Evolutionary conservation across 2,113 vertebrate genomes (phyloP).

Genomic region (Heptranchias perlo): DNA sequence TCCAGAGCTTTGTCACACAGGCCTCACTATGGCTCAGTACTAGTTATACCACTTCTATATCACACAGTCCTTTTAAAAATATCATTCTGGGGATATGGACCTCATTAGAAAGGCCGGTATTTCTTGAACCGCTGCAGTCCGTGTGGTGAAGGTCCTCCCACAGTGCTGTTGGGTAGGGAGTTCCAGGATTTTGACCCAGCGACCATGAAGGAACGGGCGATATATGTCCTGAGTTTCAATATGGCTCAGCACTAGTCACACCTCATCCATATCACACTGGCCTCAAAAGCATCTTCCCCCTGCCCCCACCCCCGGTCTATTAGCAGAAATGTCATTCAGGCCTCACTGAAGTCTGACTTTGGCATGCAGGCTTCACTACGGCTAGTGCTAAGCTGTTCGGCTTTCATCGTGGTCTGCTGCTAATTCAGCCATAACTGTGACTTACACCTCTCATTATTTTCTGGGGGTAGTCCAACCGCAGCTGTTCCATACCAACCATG

Average conservation of each 20-base stretch:
- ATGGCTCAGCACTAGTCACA: background rate
- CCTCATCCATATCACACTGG: background rate
- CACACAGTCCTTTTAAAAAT: background rate
- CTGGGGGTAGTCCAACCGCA: background rate
- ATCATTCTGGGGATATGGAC: background rate
- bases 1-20: background rate
- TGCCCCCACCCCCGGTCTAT: background rate
- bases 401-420: background rate
- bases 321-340: background rate
- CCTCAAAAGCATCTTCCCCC: background rate
- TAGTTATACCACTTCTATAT: background rate
- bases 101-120: background rate
- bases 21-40: background rate
- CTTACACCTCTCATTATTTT: background rate
- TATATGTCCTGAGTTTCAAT: background rate
- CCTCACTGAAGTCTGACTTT: background rate
- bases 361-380: background rate
- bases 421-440: slow-evolving; percentile 15
- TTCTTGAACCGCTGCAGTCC: background rate
- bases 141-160: background rate
- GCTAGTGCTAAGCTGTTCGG: background rate
- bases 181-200: background rate
- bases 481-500: slow-evolving; percentile 18
- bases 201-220: background rate
- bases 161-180: background rate